These are phyloP conservation scores for Corynorhinus townsendii DNA, from an alignment of 2,113 vertebrate species.

Conservation along the genomic window DNA sequence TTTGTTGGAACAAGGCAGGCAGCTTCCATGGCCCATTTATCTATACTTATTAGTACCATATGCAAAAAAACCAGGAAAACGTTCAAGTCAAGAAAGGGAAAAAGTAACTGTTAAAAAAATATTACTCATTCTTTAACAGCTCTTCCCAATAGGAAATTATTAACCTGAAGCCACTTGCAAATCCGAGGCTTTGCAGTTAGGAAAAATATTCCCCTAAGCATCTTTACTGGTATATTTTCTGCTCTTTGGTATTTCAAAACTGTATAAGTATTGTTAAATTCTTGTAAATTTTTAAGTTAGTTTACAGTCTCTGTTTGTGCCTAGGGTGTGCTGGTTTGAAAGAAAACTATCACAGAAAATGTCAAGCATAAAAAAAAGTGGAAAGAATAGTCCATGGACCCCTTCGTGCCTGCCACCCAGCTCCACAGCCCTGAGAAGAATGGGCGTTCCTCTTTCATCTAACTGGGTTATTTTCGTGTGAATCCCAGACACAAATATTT, in stretches of 20 bases:
- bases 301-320: not conserved
- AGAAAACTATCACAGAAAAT: not conserved
- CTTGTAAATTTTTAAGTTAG: not conserved
- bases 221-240: not conserved
- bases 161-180: constrained; percentile 28
- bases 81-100: constrained; percentile 30
- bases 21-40: not conserved
- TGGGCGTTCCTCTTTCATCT: not conserved
- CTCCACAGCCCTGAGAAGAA: not conserved
- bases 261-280: not conserved
- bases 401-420: not conserved
- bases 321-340: not conserved
- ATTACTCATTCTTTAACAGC: constrained; percentile 17
- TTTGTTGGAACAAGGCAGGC: constrained; percentile 7
- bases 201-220: not conserved
- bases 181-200: constrained; percentile 5
- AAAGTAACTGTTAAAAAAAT: constrained; percentile 54
- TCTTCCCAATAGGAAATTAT: constrained; percentile 40
- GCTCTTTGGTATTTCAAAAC: not conserved
- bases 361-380: not conserved
- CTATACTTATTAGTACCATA: constrained; percentile 11
- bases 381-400: not conserved
- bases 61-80: not conserved
- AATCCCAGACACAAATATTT: not conserved
- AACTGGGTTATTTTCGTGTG: not conserved